A percentile compares a stretch with the other conserved stretches of the same genome.
Evolutionary conservation across 2,888 invertebrate species (phyloP).

Genomic region (Andrena bucephala): DNA sequence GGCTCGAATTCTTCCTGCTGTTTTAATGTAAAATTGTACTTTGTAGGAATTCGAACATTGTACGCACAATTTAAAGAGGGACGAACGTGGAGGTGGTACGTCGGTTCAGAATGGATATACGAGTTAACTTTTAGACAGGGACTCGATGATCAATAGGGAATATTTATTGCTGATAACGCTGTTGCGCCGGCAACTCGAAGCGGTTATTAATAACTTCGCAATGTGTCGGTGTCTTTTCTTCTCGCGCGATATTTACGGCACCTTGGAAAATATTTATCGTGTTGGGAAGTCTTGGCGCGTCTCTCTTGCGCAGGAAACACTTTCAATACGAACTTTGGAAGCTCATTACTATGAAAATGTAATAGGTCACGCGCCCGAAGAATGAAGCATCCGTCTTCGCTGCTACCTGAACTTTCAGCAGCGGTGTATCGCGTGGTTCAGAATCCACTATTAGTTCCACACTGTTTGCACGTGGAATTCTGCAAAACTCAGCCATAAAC

Average conservation of each 20-base stretch:
- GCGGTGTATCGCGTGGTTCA: not conserved
- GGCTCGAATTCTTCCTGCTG: no score
- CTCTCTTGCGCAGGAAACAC: not conserved
- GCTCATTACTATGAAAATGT: not conserved
- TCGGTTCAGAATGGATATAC: no score
- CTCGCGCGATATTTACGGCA: not conserved
- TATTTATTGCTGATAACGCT: constrained; percentile 3
- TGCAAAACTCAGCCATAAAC: not conserved
- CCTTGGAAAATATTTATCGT: not conserved
- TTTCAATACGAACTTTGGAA: not conserved
- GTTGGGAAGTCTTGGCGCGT: not conserved
- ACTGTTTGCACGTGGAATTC: not conserved
- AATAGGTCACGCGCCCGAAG: not conserved
- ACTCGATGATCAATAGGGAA: not conserved
- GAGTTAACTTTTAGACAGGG: not conserved
- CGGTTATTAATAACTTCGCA: constrained; percentile 8
- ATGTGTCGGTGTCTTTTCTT: not conserved
- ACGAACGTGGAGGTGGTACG: no score
- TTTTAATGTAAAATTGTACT: no score
- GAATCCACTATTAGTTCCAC: not conserved
- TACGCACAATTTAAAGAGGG: no score
- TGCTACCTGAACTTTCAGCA: not conserved
- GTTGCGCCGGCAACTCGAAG: not conserved
- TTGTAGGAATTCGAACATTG: no score
- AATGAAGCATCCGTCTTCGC: not conserved